phyloP scores from a whole-genome alignment of 2,888 invertebrate genomes.

The Rapana venosa region DNA sequence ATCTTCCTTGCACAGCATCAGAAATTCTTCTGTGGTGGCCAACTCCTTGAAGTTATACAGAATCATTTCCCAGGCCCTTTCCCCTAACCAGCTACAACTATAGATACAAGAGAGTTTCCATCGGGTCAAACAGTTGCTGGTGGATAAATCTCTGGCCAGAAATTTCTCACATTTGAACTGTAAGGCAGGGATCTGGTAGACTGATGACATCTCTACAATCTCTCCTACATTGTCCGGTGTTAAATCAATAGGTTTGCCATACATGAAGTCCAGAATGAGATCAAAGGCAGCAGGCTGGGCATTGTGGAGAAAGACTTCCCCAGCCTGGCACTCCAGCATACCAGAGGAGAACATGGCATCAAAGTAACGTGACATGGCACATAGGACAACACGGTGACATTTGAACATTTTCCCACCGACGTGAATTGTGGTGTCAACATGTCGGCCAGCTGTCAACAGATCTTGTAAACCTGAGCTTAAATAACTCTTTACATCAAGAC shows the following conservation, averaged over 20 bases:
- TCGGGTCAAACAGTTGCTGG: conserved; percentile 82
- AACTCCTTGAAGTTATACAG: conserved; percentile 71
- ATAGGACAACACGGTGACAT: conserved; percentile 70
- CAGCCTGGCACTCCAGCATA: conserved; percentile 68
- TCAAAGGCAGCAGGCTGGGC: conserved; percentile 87
- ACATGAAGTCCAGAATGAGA: conserved; percentile 89
- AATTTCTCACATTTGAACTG: conserved; percentile 89
- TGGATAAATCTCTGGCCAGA: conserved; percentile 84
- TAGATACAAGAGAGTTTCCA: conserved; percentile 81
- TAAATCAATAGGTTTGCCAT: conserved; percentile 86
- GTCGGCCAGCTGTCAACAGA: conserved; percentile 57
- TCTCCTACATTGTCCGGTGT: conserved; percentile 87
- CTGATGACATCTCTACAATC: conserved; percentile 89
- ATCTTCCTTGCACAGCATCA: conserved; percentile 77
- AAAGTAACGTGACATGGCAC: conserved; percentile 70
- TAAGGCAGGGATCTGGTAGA: conserved; percentile 89
- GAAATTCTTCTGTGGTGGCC: conserved; percentile 73
- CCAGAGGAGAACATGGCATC: conserved; percentile 72
- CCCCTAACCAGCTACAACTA: conserved; percentile 79
- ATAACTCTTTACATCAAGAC: conserved; percentile 42
- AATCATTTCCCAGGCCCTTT: conserved; percentile 78
- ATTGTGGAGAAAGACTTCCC: conserved; percentile 64
- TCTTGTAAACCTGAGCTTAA: conserved; percentile 59
- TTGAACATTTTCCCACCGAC: conserved; percentile 66
- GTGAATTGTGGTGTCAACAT: conserved; percentile 67